These are phyloP conservation scores for Scopus umbretta DNA, from an alignment of 2,113 vertebrate species.

Conservation along the genomic window DNA sequence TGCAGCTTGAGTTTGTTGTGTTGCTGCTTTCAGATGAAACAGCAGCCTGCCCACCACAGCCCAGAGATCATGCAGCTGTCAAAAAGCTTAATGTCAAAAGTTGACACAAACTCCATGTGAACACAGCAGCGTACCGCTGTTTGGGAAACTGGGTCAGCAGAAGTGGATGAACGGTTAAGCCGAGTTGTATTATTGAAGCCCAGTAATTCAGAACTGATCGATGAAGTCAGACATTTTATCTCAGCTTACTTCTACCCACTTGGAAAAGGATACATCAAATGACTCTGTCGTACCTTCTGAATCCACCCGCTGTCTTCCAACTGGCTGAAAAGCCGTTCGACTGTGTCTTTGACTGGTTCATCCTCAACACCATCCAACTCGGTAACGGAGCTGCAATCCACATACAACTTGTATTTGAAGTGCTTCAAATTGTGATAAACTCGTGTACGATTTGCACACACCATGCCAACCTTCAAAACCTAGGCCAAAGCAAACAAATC, in stretches of 20 bases:
- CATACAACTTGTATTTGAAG: slow-evolving; percentile 82
- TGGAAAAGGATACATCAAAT: not conserved
- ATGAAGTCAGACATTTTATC: not conserved
- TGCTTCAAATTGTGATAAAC: slow-evolving; percentile 83
- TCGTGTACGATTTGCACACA: slow-evolving; percentile 77
- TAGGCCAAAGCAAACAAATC: slow-evolving; percentile 51
- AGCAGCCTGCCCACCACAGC: not conserved
- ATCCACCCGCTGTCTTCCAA: slow-evolving; percentile 75
- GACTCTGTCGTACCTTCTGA: slow-evolving; percentile 65
- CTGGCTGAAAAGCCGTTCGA: slow-evolving; percentile 69
- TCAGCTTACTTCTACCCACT: not conserved
- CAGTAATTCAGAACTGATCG: not conserved
- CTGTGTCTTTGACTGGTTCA: slow-evolving; percentile 77
- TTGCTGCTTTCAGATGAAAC: not conserved
- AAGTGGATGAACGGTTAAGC: not conserved
- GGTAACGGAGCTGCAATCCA: slow-evolving; percentile 64
- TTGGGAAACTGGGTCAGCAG: not conserved
- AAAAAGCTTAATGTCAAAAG: not conserved
- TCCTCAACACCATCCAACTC: slow-evolving; percentile 28
- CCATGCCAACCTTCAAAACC: slow-evolving; percentile 72
- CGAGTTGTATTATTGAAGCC: not conserved
- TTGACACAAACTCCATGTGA: not conserved
- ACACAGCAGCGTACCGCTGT: not conserved
- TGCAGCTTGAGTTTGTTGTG: not conserved
- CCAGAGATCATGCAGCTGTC: not conserved